Evolutionary conservation across 2,888 invertebrate species (phyloP), one percentile per base, ranked within the genome.

Genomic region (Hirtodrosophila confusa): DNA sequence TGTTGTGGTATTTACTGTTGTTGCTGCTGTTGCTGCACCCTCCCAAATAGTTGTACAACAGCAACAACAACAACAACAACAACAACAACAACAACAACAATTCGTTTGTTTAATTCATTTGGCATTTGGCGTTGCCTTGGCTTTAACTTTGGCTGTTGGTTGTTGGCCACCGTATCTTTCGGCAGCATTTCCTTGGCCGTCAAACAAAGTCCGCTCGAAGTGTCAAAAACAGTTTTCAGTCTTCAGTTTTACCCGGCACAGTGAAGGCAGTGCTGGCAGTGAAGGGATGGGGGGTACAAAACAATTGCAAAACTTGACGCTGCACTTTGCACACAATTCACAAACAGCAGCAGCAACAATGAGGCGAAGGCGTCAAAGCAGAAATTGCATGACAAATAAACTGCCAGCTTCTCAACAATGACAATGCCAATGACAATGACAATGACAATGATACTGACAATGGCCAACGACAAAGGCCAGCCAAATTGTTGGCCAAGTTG

Each of bases 1-100:
- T 78, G 80, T 75, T 85, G 85, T 88, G 88, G 89, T 86, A 88
- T 88, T 85, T 88, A 62, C 71, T 71, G 76, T 65, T 56, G 56
- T 50, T 63, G 63, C 41, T 64, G 55, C 31, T 57, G 50, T 17
- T 48, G 61, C 33, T 50, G 50, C 29, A 66, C 62, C 67, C 53
- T 63, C 53, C 43, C 43, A 33, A 65, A 66, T 39, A 43, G 50
- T 49, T 51, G 41, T 45, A 12, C 23, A 56, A 44, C 44, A 70
- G 50, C 61, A 50, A 47, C 58, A 65, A 23, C 60, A 57, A 37
- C 35, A 53, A 27, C 12, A 35, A n/a, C n/a, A n/a, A n/a, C n/a
- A n/a, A n/a, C n/a, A n/a, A n/a, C n/a, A n/a, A n/a, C n/a, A n/a
- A 35, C 33, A 35, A 54, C 44, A 54, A 50, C 35, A 54, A 69